Conservation (phyloP, 2,113 vertebrate species). For the cat (Felis catus) region F.catus_Fca126_mat1.0 CM031419.1:198728001-198728500, state of each 20-base stretch:
- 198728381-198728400: not conserved
- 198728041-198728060: not conserved
- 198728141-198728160: not conserved
- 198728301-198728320: not conserved
- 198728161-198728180: not conserved
- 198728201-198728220: not conserved
- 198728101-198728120: not conserved
- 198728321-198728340: not conserved
- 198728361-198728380: not conserved
- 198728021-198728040: not conserved
- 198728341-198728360: not conserved
- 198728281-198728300: not conserved
- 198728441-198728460: not conserved
- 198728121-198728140: not conserved
- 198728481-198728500: not conserved
- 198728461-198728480: not conserved
- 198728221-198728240: not conserved
- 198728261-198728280: not conserved
- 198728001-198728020: not conserved
- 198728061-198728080: not conserved
- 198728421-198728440: not conserved
- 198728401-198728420: not conserved
- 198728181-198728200: not conserved
- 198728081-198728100: not conserved
- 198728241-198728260: not conserved